phyloP scores from a whole-genome alignment of 1,140 invertebrate species.

The Macrobrachium rosenbergii region DNA sequence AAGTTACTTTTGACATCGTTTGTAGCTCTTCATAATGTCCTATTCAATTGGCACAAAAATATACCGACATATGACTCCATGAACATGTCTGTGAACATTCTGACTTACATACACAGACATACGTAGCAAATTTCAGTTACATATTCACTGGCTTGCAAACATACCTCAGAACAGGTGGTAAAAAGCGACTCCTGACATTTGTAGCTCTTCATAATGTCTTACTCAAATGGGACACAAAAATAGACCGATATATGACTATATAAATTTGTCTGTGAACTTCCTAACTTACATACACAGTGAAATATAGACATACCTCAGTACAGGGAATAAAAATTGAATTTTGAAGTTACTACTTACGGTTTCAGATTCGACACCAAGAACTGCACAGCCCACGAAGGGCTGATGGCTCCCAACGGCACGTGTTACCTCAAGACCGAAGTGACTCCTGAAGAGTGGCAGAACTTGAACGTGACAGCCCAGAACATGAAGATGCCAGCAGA shows the following conservation, averaged over 20 bases:
- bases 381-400: constrained; percentile 69
- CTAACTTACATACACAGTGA: not conserved
- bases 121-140: no score
- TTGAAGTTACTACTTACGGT: not conserved
- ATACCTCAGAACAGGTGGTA: no score
- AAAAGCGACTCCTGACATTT: no score
- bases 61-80: no score
- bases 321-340: not conserved
- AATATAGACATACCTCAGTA: not conserved
- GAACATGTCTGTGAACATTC: no score
- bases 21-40: not conserved
- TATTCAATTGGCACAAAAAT: not conserved
- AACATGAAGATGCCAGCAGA: constrained; percentile 79
- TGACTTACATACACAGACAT: no score
- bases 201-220: no score
- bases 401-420: constrained; percentile 68
- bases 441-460: constrained; percentile 73
- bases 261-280: no score
- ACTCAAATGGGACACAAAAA: no score
- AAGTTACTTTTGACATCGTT: no score
- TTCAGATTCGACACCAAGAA: constrained; percentile 70
- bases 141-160: no score
- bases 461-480: constrained; percentile 75
- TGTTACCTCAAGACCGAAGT: constrained; percentile 72
- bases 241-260: no score